phyloP scores from a whole-genome alignment of 1,140 invertebrate genomes.

The Calliphora vicina region DNA sequence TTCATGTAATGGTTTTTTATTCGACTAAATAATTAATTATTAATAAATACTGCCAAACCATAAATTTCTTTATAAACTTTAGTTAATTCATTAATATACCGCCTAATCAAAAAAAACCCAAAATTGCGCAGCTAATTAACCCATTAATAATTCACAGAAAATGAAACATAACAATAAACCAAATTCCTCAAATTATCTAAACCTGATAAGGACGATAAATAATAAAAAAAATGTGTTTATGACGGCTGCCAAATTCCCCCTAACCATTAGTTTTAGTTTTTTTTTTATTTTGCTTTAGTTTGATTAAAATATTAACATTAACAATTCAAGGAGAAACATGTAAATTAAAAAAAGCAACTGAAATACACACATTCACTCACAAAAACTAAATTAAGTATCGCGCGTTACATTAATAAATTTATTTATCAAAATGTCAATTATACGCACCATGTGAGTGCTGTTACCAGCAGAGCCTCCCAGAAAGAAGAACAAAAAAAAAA shows the following conservation, averaged over 20 bases:
- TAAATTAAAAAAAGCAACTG: neutral
- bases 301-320: neutral
- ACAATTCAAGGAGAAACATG: neutral
- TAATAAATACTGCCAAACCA: too few species aligned
- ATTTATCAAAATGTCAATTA: neutral
- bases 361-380: neutral
- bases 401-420: neutral
- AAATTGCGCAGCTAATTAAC: too few species aligned
- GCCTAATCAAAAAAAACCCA: too few species aligned
- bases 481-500: too few species aligned
- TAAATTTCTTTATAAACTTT: too few species aligned
- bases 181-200: neutral
- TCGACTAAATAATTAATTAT: too few species aligned
- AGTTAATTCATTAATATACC: too few species aligned
- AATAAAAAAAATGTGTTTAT: neutral
- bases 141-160: too few species aligned
- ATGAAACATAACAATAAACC: too few species aligned
- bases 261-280: neutral
- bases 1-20: too few species aligned
- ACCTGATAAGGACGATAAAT: neutral
- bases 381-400: neutral
- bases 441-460: neutral
- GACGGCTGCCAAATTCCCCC: neutral
- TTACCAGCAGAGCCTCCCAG: neutral
- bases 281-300: neutral